phyloP scores from a whole-genome alignment of 2,888 invertebrate genomes.

The Melanotus villosus region DNA sequence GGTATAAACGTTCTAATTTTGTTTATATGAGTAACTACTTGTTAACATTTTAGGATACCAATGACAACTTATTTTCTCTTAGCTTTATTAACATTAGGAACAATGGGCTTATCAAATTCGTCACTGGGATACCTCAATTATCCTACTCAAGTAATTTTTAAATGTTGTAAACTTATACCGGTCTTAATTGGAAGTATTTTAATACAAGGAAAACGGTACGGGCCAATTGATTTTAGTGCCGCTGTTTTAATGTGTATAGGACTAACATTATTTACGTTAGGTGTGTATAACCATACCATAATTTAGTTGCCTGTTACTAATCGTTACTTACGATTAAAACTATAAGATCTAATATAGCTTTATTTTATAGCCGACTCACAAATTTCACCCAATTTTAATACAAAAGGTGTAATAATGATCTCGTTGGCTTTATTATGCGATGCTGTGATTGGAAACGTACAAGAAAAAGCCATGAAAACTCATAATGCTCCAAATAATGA shows the following conservation, averaged over 20 bases:
- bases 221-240: conserved; percentile 86
- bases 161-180: conserved; percentile 97
- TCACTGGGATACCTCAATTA: conserved; percentile 96
- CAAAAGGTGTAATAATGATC: conserved; percentile 81
- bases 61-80: conserved; percentile 84
- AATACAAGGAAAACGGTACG: conserved; percentile 91
- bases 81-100: conserved; percentile 91
- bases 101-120: conserved; percentile 96
- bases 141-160: conserved; percentile 97
- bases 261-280: conserved; percentile 91
- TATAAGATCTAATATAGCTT: not conserved
- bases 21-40: not conserved
- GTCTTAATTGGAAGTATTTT: conserved; percentile 95
- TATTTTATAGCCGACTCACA: conserved; percentile 78
- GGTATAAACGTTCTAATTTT: no score
- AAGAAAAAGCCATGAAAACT: conserved; percentile 94
- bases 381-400: conserved; percentile 81
- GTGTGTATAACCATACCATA: conserved; percentile 69
- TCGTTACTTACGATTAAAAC: not conserved
- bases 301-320: not conserved
- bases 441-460: conserved; percentile 96
- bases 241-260: conserved; percentile 91
- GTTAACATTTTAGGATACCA: conserved; percentile 80
- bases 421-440: conserved; percentile 92
- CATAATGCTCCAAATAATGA: conserved; percentile 89